Evolutionary conservation across 1,140 invertebrate genomes (phyloP).

Genomic region (Euwallacea fornicatus): DNA sequence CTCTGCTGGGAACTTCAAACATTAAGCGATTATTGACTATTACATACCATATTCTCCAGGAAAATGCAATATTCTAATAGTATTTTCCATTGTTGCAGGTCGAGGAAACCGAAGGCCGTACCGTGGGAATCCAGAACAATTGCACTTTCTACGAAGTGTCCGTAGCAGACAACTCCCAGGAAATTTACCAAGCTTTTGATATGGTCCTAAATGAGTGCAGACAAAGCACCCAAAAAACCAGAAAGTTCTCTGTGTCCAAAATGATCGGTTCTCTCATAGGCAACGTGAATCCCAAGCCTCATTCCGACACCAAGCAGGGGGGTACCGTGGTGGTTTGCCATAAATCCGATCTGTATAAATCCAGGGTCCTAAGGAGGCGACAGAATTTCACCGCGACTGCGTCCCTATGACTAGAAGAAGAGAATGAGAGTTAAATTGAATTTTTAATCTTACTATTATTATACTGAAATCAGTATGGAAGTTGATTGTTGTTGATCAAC

Average conservation of each 20-base stretch:
- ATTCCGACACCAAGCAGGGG: constrained; percentile 53
- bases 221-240: constrained; percentile 58
- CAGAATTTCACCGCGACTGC: constrained; percentile 61
- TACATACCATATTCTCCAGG: too few relatives aligned
- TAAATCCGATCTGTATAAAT: constrained; percentile 61
- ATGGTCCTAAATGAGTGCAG: constrained; percentile 66
- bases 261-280: constrained; percentile 77
- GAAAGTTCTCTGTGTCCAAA: constrained; percentile 77
- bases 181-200: constrained; percentile 71
- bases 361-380: constrained; percentile 58
- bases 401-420: constrained; percentile 58
- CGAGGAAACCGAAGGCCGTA: constrained; percentile 68
- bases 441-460: not conserved
- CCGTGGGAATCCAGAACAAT: constrained; percentile 64
- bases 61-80: not conserved
- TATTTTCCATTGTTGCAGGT: constrained; percentile 58
- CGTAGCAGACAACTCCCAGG: constrained; percentile 73
- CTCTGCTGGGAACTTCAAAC: too few relatives aligned
- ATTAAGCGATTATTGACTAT: too few relatives aligned
- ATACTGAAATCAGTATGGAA: constrained; percentile 15
- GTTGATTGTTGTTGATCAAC: constrained; percentile 12
- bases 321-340: constrained; percentile 61
- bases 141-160: constrained; percentile 76
- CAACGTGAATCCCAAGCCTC: constrained; percentile 51
- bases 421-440: not conserved